phyloP scores from a whole-genome alignment of 2,113 vertebrate genomes.

The Stercorarius parasiticus region DNA sequence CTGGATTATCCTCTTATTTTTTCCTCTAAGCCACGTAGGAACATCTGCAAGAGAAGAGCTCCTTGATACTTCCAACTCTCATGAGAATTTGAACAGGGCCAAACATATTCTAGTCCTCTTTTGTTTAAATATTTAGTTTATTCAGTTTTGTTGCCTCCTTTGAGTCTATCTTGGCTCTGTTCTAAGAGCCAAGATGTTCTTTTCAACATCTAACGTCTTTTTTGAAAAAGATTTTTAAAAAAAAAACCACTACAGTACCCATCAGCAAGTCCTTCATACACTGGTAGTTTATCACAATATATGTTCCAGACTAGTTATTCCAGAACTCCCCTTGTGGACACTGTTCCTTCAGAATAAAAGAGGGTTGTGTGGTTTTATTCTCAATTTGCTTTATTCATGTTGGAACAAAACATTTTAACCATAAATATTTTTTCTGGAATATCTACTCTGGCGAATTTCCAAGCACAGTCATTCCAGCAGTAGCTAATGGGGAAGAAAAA shows the following conservation, averaged over 20 bases:
- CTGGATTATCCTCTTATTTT: not conserved
- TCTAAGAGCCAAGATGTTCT: not conserved
- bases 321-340: not conserved
- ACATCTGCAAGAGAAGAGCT: not conserved
- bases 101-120: not conserved
- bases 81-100: not conserved
- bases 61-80: not conserved
- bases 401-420: not conserved
- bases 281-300: not conserved
- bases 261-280: not conserved
- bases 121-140: not conserved
- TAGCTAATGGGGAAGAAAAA: not conserved
- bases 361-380: not conserved
- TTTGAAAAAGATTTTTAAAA: not conserved
- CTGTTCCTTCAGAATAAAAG: not conserved
- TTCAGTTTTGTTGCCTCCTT: not conserved
- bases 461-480: not conserved
- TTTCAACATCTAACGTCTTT: not conserved
- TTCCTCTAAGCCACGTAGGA: not conserved
- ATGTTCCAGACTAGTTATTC: not conserved
- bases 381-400: not conserved
- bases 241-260: not conserved
- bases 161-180: not conserved
- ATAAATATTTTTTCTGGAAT: not conserved
- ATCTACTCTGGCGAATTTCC: not conserved